Evolutionary conservation across 2,797 vertebrate species (phyloP), one percentile per base, ranked within the genome.

Genomic region (Myotis myotis): DNA sequence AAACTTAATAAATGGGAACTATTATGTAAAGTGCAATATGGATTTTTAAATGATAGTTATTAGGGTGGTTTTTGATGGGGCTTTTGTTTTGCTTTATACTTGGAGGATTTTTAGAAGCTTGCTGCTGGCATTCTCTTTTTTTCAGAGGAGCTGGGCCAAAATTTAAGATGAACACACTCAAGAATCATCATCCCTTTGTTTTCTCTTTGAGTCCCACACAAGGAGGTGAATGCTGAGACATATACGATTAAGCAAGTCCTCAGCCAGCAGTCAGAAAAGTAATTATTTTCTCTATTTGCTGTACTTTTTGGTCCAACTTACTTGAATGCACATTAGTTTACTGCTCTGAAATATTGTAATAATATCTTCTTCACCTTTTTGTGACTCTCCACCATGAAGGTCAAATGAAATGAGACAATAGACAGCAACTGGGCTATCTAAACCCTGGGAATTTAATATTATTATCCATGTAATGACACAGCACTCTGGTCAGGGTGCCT

Each of bases 381-480:
- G 28, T 62, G 36, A 68, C 44, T 57, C n/a, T 66, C 70, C 88
- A 25, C 44, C 4, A 1, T 68, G 92, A 94, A 87, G 36, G 72
- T 82, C 78, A 87, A 75, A 51, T 80, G 41, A 94, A 93, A 74
- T 71, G 87, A 70, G 41, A 68, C 38, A 30, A 87, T 79, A 47
- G 81, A 57, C 41, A 89, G 72, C 47, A 94, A 49, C 87, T 81
- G 30, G n/a, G 44, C 75, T 86, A 22, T 57, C 53, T 23, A 62
- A 74, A 83, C 71, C 66, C 62, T 41, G 44, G 23, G 38, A 19
- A 71, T 82, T 89, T 82, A 55, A n/a, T 78, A 70, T 68, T 60
- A 62, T 81, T 72, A 70, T 30, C 19, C 38, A 30, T 23, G n/a
- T n/a, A 72, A 87, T 72, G 38, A 64, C 36, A 55, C 0, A 36